A percentile compares a stretch with the other conserved stretches of the same genome.
phyloP scores from a whole-genome alignment of 2,888 invertebrate genomes.

The Seira musarum region DNA sequence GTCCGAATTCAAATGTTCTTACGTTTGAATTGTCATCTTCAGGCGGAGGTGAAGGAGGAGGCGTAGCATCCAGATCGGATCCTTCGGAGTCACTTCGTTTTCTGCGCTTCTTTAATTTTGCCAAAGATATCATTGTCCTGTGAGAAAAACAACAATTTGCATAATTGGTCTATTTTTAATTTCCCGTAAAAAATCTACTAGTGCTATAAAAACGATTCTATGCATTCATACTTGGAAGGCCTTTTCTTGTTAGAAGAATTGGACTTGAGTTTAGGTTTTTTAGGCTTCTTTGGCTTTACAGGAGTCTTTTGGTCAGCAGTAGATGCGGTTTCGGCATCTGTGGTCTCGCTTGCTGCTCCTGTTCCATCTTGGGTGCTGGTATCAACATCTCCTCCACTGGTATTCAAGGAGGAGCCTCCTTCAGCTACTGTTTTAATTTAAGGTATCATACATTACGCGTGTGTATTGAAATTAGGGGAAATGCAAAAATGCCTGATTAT shows the following conservation, averaged over 20 bases:
- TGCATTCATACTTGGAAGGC: constrained; percentile 69
- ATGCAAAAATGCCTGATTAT: constrained; percentile 39
- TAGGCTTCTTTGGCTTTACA: constrained; percentile 70
- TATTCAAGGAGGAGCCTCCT: constrained; percentile 68
- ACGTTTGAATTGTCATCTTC: constrained; percentile 70
- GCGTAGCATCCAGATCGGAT: constrained; percentile 70
- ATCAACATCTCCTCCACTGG: constrained; percentile 68
- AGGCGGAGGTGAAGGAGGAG: constrained; percentile 70
- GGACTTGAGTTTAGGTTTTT: constrained; percentile 71
- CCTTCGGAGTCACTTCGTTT: constrained; percentile 70
- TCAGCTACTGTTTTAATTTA: constrained; percentile 67
- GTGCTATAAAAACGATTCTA: not conserved
- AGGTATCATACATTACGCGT: not conserved
- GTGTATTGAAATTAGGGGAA: not conserved
- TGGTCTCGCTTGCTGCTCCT: constrained; percentile 57
- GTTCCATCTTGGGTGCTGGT: constrained; percentile 69
- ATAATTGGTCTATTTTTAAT: not conserved
- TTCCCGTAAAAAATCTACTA: not conserved
- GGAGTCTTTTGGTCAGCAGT: constrained; percentile 67
- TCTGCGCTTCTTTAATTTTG: constrained; percentile 67
- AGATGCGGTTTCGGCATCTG: constrained; percentile 52
- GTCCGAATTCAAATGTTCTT: constrained; percentile 27
- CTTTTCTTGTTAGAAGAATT: constrained; percentile 70
- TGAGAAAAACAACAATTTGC: constrained; percentile 3
- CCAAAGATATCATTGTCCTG: constrained; percentile 57